phyloP scores from a whole-genome alignment of 1,140 invertebrate species.

The Panagrolaimus sp. region DNA sequence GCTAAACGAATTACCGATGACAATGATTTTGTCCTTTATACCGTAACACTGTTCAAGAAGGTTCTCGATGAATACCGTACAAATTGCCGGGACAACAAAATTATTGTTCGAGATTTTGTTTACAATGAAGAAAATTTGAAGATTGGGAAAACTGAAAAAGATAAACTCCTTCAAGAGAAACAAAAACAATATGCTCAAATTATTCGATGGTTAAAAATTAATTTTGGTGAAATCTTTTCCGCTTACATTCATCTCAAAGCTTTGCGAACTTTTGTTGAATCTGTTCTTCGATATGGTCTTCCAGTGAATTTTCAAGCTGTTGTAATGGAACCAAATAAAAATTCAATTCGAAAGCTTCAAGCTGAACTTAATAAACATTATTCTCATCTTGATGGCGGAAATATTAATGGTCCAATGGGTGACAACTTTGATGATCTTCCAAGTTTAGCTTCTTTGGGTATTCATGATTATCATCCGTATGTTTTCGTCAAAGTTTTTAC shows the following conservation, averaged over 20 bases:
- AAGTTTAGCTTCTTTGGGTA: constrained; percentile 55
- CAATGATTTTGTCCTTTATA: constrained; percentile 85
- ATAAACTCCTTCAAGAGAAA: constrained; percentile 91
- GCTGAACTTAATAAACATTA: constrained; percentile 88
- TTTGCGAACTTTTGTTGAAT: constrained; percentile 94
- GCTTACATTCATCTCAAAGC: constrained; percentile 99
- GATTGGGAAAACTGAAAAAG: constrained; percentile 93
- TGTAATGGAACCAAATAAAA: constrained; percentile 85
- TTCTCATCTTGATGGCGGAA: constrained; percentile 79
- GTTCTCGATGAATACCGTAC: constrained; percentile 93
- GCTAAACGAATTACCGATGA: constrained; percentile 79
- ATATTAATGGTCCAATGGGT: no score
- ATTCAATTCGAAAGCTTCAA: constrained; percentile 77
- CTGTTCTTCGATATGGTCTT: constrained; percentile 91
- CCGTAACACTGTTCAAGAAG: constrained; percentile 93
- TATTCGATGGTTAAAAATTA: constrained; percentile 95
- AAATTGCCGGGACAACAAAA: constrained; percentile 88
- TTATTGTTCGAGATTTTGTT: constrained; percentile 91
- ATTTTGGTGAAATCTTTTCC: constrained; percentile 97
- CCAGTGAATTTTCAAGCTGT: constrained; percentile 97
- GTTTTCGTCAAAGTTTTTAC: constrained; percentile 60
- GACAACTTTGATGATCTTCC: constrained; percentile 58
- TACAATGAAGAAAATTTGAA: constrained; percentile 94
- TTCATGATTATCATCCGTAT: constrained; percentile 60
- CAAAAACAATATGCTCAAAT: constrained; percentile 94